Base-by-base conservation (phyloP, 2,797 vertebrate genomes). In the Tokudaia tokunoshimensis region DNA sequence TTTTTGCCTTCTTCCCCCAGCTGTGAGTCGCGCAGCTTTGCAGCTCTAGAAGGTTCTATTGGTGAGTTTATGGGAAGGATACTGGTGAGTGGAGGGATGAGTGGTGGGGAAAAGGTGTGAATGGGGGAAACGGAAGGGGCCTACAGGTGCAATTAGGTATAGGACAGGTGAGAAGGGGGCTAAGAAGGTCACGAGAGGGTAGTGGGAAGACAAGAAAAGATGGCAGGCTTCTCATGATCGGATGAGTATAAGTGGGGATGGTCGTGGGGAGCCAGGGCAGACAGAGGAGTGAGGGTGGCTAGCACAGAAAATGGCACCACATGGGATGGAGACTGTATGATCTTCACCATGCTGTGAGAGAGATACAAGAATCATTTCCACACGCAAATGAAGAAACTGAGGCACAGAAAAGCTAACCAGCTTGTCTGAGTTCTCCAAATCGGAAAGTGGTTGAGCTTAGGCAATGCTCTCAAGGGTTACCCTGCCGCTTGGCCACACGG, bases 361-460 rank as follows among this genome's bases (percentile, higher is more conserved):
- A 67, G n/a, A 17, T n/a, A 17, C 61, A 8, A 8, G 24, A 22
- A 31, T n/a, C 2, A 44, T 17, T 52, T 22, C 9, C 24, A 17
- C 50, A 63, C 90, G 74, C 15, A 87, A 41, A 92, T 57, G 75
- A 80, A 90, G 83, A 92, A 85, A 55, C 41, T 2, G 31, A 95
- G 65, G 44, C 75, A 44, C 70, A 22, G n/a, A 20, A 57, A 65
- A 85, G 61, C 13, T 47, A 50, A 2, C 22, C 50, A 78, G 1
- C 59, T 78, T 41, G 29, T 41, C 17, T 82, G 52, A 13, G 14
- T 47, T 70, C 13, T 22, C 31, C 20, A 26, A 22, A 34, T n/a
- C 9, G 70, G 44, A 3, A 92, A 31, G 72, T 3, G 31, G 52
- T 74, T 65, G 81, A 94, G 59, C 8, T 22, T 14, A 22, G 41